Percentiles rank a stretch among this genome's conserved stretches.
Conservation (phyloP, 2,888 invertebrate species). For the Dilophus febrilis region DNA sequence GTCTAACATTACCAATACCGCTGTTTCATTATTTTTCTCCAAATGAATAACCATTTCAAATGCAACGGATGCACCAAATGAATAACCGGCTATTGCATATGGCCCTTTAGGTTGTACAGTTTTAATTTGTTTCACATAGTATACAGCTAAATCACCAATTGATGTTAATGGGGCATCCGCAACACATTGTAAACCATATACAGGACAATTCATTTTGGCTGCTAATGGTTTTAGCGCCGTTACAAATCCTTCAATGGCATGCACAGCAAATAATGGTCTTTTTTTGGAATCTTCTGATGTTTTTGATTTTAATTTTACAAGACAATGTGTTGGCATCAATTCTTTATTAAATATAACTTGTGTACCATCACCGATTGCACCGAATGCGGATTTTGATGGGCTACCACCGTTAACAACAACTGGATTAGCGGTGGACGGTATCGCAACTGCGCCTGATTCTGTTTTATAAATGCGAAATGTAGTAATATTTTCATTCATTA, state of each 20-base stretch:
- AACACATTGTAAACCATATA: constrained; percentile 83
- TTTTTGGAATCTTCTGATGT: constrained; percentile 25
- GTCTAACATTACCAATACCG: constrained; percentile 57
- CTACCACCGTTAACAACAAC: constrained; percentile 12
- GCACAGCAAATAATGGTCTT: constrained; percentile 47
- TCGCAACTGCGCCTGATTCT: constrained; percentile 15
- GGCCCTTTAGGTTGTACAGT: constrained; percentile 64
- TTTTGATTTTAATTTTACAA: constrained; percentile 50
- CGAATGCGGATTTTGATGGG: constrained; percentile 16
- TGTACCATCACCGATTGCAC: constrained; percentile 30
- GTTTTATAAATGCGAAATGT: no score
- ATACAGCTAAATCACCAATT: constrained; percentile 52
- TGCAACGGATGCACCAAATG: constrained; percentile 86
- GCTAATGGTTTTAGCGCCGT: constrained; percentile 55
- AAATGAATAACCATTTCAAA: constrained; percentile 87
- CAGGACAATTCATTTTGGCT: constrained; percentile 51
- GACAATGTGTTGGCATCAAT: constrained; percentile 55
- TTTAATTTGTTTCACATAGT: constrained; percentile 56
- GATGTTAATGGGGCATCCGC: constrained; percentile 53
- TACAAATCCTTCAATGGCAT: constrained; percentile 81
- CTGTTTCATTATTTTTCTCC: constrained; percentile 36
- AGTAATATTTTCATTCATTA: no score
- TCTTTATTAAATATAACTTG: constrained; percentile 41
- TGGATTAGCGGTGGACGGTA: constrained; percentile 10
- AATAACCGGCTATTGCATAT: constrained; percentile 83